phyloP scores from a whole-genome alignment of 2,888 invertebrate genomes.

The Mechanitis mazaeus region DNA sequence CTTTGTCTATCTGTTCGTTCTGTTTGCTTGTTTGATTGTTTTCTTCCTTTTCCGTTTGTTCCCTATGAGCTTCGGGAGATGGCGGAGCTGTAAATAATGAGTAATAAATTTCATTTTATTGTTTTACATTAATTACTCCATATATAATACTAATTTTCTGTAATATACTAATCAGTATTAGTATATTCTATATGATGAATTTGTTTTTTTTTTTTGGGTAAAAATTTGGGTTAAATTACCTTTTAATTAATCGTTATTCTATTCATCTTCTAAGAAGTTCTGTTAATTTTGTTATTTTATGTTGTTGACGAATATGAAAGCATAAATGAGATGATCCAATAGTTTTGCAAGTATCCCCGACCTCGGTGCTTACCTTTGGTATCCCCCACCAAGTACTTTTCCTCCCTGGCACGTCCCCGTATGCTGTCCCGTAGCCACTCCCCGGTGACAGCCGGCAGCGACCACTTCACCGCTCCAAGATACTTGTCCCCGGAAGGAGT shows the following conservation, averaged over 20 bases:
- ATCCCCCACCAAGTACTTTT: constrained; percentile 76
- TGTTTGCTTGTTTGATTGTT: constrained; percentile 18
- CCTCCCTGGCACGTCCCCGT: constrained; percentile 59
- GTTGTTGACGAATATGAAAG: no score
- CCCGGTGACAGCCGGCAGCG: constrained; percentile 85
- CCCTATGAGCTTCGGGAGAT: constrained; percentile 34
- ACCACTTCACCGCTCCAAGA: constrained; percentile 89
- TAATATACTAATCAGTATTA: neutral
- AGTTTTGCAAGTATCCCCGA: neutral
- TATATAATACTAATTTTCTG: neutral
- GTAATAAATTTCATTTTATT: neutral
- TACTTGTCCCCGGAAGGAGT: constrained; percentile 87
- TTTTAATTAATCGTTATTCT: no score
- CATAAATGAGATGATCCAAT: no score
- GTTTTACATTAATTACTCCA: neutral
- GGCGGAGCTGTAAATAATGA: constrained; percentile 39
- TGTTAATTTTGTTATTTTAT: no score
- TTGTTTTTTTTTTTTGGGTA: no score
- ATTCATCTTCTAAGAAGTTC: no score
- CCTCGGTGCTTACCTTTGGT: constrained; percentile 20
- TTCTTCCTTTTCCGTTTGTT: constrained; percentile 10
- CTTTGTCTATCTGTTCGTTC: constrained; percentile 41
- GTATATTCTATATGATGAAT: no score
- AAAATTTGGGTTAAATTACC: no score
- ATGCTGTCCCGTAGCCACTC: constrained; percentile 86